A percentile compares a stretch with the other conserved stretches of the same genome.
These are phyloP conservation scores for Heteropelma amictum DNA, from an alignment of 2,888 invertebrate genomes.

Conservation along the genomic window DNA sequence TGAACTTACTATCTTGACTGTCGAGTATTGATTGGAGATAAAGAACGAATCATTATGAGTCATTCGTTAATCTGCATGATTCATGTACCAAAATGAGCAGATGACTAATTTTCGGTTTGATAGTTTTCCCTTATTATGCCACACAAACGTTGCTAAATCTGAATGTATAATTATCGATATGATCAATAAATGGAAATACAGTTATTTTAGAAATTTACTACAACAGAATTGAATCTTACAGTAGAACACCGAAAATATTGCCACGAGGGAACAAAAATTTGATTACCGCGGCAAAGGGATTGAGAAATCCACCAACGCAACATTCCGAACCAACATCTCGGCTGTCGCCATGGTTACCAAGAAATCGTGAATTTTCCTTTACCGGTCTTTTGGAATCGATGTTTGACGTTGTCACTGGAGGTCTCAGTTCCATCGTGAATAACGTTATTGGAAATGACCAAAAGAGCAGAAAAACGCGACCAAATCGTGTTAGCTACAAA, in stretches of 20 bases:
- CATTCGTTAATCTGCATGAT: too few relatives aligned
- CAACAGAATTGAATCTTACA: not conserved
- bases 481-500: slow-evolving; percentile 77
- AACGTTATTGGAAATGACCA: slow-evolving; percentile 68
- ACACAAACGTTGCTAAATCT: too few relatives aligned
- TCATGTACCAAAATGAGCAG: too few relatives aligned
- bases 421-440: slow-evolving; percentile 66
- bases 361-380: slow-evolving; percentile 65
- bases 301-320: not conserved
- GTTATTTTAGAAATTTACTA: not conserved
- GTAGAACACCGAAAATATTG: not conserved
- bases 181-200: too few relatives aligned
- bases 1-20: too few relatives aligned
- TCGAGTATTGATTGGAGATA: too few relatives aligned
- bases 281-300: not conserved
- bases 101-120: too few relatives aligned
- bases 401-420: slow-evolving; percentile 65
- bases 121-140: too few relatives aligned
- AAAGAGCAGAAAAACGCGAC: slow-evolving; percentile 57
- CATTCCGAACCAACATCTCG: slow-evolving; percentile 29
- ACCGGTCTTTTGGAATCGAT: slow-evolving; percentile 68
- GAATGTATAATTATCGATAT: too few relatives aligned
- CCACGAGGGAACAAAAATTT: not conserved
- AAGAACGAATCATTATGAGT: too few relatives aligned
- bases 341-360: slow-evolving; percentile 40